A percentile compares a stretch with the other conserved stretches of the same genome.
Conservation (phyloP, 2,888 invertebrate species). For the Campoplex nolae region DNA sequence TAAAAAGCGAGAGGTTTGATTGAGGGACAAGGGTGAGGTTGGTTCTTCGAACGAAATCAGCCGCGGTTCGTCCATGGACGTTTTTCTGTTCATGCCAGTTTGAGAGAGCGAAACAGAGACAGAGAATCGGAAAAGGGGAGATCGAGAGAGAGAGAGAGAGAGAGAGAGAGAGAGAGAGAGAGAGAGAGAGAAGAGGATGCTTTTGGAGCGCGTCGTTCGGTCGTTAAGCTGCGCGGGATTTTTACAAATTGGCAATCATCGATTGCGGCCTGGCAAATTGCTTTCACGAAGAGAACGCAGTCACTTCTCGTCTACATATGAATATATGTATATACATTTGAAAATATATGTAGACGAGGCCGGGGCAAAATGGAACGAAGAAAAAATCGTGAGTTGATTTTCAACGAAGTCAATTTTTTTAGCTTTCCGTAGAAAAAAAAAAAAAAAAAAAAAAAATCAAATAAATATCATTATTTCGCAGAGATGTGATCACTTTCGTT, state of each 20-base stretch:
- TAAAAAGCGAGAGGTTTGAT: constrained; percentile 35
- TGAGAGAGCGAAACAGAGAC: constrained; percentile 29
- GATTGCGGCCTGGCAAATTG: constrained; percentile 78
- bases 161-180: constrained; percentile 35
- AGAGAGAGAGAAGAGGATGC: constrained; percentile 35
- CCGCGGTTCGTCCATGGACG: constrained; percentile 43
- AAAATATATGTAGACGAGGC: not conserved
- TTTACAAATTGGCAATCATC: constrained; percentile 82
- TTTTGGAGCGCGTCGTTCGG: constrained; percentile 62
- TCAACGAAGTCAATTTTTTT: not conserved
- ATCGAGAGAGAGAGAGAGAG: constrained; percentile 24
- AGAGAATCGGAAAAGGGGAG: constrained; percentile 26
- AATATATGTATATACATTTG: not conserved
- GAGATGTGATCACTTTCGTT: not conserved
- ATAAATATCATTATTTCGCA: not conserved
- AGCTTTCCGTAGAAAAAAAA: not conserved
- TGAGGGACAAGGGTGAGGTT: constrained; percentile 44
- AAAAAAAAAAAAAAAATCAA: not conserved
- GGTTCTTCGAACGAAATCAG: constrained; percentile 59
- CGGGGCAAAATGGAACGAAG: not conserved
- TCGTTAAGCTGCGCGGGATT: constrained; percentile 76
- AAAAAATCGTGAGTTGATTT: not conserved
- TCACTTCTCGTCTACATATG: constrained; percentile 1
- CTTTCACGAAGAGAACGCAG: constrained; percentile 68
- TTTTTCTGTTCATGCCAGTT: constrained; percentile 30